phyloP scores from a whole-genome alignment of 2,888 invertebrate species.

The Lordiphosa andalusiaca region DNA sequence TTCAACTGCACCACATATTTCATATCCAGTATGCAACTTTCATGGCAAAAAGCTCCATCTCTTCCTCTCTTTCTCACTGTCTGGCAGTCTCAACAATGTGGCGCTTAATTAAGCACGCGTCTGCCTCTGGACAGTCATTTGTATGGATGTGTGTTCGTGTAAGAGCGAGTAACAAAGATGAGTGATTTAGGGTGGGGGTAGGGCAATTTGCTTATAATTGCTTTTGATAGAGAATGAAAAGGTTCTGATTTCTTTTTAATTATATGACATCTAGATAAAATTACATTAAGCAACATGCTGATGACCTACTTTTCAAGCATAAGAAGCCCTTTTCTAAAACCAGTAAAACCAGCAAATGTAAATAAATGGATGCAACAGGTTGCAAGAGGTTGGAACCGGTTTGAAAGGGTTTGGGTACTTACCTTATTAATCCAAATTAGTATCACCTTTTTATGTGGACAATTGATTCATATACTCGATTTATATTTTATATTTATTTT shows the following conservation, averaged over 20 bases:
- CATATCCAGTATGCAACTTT: conserved; percentile 9
- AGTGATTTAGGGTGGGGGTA: neutral
- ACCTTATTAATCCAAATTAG: conserved; percentile 2
- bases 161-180: conserved; percentile 1
- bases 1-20: too few species aligned
- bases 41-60: neutral
- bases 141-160: neutral
- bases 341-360: conserved; percentile 25
- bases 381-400: conserved; percentile 1
- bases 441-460: neutral
- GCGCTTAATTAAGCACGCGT: conserved; percentile 67
- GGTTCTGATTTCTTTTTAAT: conserved; percentile 51
- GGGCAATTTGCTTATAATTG: conserved; percentile 29
- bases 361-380: conserved; percentile 25
- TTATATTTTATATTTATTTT: conserved; percentile 36
- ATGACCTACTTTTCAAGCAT: conserved; percentile 23
- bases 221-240: conserved; percentile 19
- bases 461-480: too few species aligned
- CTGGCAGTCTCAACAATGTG: conserved; percentile 37
- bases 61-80: conserved; percentile 13
- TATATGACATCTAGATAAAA: conserved; percentile 28
- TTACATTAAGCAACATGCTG: conserved; percentile 8
- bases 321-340: conserved; percentile 26
- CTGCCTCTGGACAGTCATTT: conserved; percentile 29
- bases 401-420: conserved; percentile 11